Evolutionary conservation across 1,140 invertebrate species (phyloP).

Genomic region (Formica selysi): DNA sequence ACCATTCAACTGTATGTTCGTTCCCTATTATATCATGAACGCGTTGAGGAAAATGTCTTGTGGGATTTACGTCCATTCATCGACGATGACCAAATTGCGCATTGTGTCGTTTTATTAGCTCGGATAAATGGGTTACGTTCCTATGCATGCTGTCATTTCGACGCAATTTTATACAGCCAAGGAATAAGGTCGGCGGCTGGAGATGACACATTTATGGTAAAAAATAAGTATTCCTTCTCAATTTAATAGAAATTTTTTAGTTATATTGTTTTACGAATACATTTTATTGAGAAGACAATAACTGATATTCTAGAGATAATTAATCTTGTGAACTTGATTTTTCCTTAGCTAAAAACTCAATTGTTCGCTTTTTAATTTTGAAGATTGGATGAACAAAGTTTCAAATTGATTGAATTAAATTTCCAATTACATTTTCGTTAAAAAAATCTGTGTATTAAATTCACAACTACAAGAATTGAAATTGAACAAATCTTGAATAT

Average conservation of each 20-base stretch:
- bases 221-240: neutral
- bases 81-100: constrained; percentile 61
- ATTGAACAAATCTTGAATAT: neutral
- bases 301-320: too few relatives aligned
- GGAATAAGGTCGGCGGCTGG: neutral
- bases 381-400: neutral
- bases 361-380: neutral
- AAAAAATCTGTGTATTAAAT: neutral
- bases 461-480: neutral
- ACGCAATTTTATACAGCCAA: neutral
- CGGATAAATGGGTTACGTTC: constrained; percentile 56
- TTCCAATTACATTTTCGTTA: neutral
- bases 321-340: too few relatives aligned
- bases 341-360: neutral
- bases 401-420: neutral
- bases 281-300: neutral
- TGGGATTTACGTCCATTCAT: constrained; percentile 64
- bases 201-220: neutral
- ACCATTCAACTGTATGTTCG: constrained; percentile 37
- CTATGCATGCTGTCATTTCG: neutral
- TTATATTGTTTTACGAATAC: neutral
- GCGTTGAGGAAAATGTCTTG: constrained; percentile 55
- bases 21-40: constrained; percentile 43
- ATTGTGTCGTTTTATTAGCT: constrained; percentile 62
- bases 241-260: constrained; percentile 1